Evolutionary conservation across 53 echinoderm and acorn worm genomes (phyloP), one percentile per base, ranked within the genome.

Genomic region (Crossaster papposus): DNA sequence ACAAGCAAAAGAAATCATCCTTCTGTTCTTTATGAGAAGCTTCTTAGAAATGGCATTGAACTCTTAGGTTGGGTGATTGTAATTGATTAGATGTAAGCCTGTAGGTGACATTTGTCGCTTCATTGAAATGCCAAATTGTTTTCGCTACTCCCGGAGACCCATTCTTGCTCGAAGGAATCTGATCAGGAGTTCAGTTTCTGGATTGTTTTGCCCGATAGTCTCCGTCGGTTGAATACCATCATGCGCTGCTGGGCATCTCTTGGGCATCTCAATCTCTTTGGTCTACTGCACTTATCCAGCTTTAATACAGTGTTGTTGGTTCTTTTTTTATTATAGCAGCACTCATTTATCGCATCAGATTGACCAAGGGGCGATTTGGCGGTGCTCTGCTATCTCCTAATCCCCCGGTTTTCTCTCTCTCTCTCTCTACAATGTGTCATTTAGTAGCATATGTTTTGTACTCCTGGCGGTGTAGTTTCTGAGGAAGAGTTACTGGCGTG

Each of bases 101-200:
- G 33, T 78, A n/a, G 6, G 9, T 44, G 44, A 9, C 44, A 44
- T 44, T 44, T 44, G 44, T 44, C 44, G 28, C 36, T 74, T 33
- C 23, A 74, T 74, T 74, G 75, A 36, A 36, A n/a, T 36, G 75
- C 36, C 13, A 74, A 34, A 74, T 30, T 44, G 29, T 71, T 12
- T n/a, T 18, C 12, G 0, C 29, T 31, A 20, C 71, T 20, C 15
- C 2, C 75, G 28, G 4, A 35, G 71, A 23, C 76, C 78, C n/a
- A 12, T 7, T 51, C 51, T 51, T 4, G 78, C 26, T 51, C 44
- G 20, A 15, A 53, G 73, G 73, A 51, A 72, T 11, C 22, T 30
- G 80, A 50, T 85, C 24, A 18, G 72, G 72, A 85, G 85, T 85
- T 85, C 85, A 85, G 32, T 51, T 54, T 22, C 44, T 73, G 73